Conservation (phyloP, 2,113 vertebrate genomes). For the Sardina pilchardus region DNA sequence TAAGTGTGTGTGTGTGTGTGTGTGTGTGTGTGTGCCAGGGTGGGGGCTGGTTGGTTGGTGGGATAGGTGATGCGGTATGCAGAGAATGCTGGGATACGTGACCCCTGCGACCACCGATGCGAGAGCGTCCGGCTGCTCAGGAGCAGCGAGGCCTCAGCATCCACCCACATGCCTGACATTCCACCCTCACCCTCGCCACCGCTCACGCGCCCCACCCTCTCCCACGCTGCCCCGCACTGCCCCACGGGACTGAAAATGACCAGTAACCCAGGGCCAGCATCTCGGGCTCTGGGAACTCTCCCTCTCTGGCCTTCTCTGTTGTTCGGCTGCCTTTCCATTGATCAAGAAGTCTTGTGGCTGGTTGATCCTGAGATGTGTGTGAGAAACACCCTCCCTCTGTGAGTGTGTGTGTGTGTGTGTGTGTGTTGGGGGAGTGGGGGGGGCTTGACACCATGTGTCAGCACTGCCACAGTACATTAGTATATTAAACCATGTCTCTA, state of each 20-base stretch:
- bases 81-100: slow-evolving; percentile 11
- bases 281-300: not conserved
- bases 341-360: not conserved
- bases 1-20: not conserved
- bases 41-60: not conserved
- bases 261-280: not conserved
- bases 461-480: not conserved
- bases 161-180: not conserved
- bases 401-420: not conserved
- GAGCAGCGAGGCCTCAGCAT: not conserved
- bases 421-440: not conserved
- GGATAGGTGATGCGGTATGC: slow-evolving; percentile 15
- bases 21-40: not conserved
- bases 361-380: not conserved
- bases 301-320: not conserved
- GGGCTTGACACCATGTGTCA: too few relatives aligned
- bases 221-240: too few relatives aligned
- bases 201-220: not conserved
- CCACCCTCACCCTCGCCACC: not conserved
- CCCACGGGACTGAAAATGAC: not conserved
- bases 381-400: too few relatives aligned
- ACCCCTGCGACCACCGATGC: not conserved
- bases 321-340: not conserved
- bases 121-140: not conserved
- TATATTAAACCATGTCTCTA: not conserved